Conservation (phyloP, 2,888 invertebrate genomes). For the Meghimatium bilineatum region DNA sequence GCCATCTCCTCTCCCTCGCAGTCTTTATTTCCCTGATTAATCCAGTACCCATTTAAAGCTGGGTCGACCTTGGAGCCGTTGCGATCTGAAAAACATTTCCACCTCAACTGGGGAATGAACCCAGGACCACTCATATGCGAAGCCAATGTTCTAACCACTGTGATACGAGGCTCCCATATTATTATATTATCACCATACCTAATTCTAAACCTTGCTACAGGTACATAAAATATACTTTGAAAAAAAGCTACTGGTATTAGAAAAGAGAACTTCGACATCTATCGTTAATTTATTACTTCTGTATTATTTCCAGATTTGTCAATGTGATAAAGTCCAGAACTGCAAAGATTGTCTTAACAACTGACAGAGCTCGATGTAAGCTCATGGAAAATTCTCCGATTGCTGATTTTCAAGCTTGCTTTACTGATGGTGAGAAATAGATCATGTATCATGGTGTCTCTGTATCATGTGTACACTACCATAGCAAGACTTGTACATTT, state of each 20-base stretch:
- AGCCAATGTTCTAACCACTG: too few relatives aligned
- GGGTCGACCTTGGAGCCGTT: too few relatives aligned
- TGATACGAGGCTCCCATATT: not conserved
- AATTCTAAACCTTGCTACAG: not conserved
- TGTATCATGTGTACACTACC: not conserved
- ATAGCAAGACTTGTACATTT: too few relatives aligned
- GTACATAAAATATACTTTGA: not conserved
- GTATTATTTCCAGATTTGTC: slow-evolving; percentile 82
- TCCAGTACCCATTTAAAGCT: too few relatives aligned
- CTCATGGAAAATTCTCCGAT: slow-evolving; percentile 91
- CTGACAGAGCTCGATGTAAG: slow-evolving; percentile 88
- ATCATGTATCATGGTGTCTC: not conserved
- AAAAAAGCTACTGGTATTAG: not conserved
- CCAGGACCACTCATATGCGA: too few relatives aligned
- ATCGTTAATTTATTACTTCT: not conserved
- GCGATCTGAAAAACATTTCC: too few relatives aligned
- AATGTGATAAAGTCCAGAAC: slow-evolving; percentile 93
- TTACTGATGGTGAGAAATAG: slow-evolving; percentile 73
- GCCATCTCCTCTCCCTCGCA: too few relatives aligned
- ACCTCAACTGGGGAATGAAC: too few relatives aligned
- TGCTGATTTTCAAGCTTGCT: slow-evolving; percentile 75
- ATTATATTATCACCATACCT: not conserved
- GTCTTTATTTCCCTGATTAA: too few relatives aligned
- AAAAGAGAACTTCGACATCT: not conserved
- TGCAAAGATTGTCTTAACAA: slow-evolving; percentile 93